These are phyloP conservation scores for Holacanthella duospinosa DNA, from an alignment of 2,888 invertebrate species.

Conservation along the genomic window DNA sequence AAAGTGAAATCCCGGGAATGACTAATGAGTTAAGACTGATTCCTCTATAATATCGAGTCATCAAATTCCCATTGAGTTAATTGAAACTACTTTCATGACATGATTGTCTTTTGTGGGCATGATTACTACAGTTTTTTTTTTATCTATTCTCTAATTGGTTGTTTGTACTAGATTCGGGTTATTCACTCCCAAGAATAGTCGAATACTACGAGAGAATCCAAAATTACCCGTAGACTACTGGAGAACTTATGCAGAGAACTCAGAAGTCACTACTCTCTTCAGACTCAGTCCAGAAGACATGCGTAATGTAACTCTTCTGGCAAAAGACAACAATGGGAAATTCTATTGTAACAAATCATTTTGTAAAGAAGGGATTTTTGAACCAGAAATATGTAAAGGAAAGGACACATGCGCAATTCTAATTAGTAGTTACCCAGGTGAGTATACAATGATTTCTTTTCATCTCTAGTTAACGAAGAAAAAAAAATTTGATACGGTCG, in stretches of 20 bases:
- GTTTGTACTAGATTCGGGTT: conserved; percentile 57
- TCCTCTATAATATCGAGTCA: too few relatives aligned
- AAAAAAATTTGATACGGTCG: not conserved
- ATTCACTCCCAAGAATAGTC: conserved; percentile 49
- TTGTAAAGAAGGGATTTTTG: conserved; percentile 50
- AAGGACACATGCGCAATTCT: conserved; percentile 42
- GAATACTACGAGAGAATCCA: conserved; percentile 37
- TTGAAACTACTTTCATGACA: too few relatives aligned
- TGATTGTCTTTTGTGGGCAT: too few relatives aligned
- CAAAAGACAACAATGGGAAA: conserved; percentile 34
- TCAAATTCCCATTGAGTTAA: too few relatives aligned
- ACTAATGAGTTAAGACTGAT: too few relatives aligned
- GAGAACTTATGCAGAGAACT: conserved; percentile 47
- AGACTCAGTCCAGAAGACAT: conserved; percentile 42
- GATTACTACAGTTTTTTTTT: too few relatives aligned
- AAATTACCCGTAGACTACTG: conserved; percentile 47
- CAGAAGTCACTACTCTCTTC: conserved; percentile 46
- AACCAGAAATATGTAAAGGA: conserved; percentile 49
- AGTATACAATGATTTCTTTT: conserved; percentile 13
- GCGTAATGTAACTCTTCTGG: conserved; percentile 39
- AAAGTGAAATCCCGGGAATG: too few relatives aligned
- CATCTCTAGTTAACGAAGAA: too few relatives aligned
- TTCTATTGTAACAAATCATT: conserved; percentile 40
- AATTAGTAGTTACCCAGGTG: conserved; percentile 44
- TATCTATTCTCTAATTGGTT: too few relatives aligned